phyloP scores from a whole-genome alignment of 1,140 invertebrate species.

The Listronotus bonariensis region DNA sequence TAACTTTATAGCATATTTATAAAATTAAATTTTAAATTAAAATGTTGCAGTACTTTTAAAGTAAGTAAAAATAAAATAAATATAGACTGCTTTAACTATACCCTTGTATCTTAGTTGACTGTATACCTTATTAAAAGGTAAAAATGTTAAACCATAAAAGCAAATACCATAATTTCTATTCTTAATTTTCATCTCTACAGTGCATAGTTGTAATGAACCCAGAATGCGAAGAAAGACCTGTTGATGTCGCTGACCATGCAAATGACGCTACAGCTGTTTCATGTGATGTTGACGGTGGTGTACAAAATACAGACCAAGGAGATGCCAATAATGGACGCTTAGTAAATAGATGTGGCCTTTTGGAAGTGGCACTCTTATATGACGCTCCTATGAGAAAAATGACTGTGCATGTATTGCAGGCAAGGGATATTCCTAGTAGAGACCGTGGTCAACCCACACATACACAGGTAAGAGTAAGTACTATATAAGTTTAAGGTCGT shows the following conservation, averaged over 20 bases:
- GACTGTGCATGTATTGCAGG: conserved; percentile 88
- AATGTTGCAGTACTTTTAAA: too few relatives aligned
- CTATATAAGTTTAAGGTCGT: too few relatives aligned
- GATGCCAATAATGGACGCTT: neutral
- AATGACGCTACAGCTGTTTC: conserved; percentile 32
- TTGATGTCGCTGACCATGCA: conserved; percentile 37
- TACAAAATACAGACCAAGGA: neutral
- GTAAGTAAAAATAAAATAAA: too few relatives aligned
- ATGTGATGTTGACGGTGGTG: conserved; percentile 14
- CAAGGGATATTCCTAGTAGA: conserved; percentile 75
- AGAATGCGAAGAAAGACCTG: conserved; percentile 47
- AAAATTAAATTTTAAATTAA: too few relatives aligned
- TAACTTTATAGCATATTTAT: too few relatives aligned
- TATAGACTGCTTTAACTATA: too few relatives aligned
- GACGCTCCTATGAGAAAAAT: conserved; percentile 87
- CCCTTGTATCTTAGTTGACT: too few relatives aligned
- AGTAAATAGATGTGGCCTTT: conserved; percentile 67
- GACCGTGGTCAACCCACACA: conserved; percentile 76
- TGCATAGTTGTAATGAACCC: conserved; percentile 55
- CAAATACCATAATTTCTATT: too few relatives aligned
- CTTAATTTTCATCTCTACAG: conserved; percentile 31
- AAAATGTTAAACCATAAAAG: too few relatives aligned
- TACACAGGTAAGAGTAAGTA: conserved; percentile 67
- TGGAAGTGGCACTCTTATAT: conserved; percentile 88
- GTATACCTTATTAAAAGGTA: too few relatives aligned